Evolutionary conservation across 1,140 invertebrate genomes (phyloP), one percentile per base, ranked within the genome.

Genomic region (Aphaenogaster ashmeadi): DNA sequence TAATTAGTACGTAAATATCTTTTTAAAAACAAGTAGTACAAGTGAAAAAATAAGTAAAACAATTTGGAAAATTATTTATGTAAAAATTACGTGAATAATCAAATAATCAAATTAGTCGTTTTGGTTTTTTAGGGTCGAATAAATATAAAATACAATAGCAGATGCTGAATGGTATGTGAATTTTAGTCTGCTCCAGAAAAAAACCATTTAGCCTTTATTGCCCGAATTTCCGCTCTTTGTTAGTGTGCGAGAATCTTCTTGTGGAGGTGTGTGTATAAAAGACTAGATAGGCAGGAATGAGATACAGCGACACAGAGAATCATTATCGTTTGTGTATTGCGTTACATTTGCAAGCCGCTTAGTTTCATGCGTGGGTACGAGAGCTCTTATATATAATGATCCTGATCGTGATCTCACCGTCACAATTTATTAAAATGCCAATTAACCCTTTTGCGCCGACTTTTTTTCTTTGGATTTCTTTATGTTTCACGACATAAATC

Each of bases 361-460:
- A 8, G 11, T 21, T 41, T 74, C 11, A 15, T 64, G 18, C 13
- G 27, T 87, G 71, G 44, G 41, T 60, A 47, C n/a, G 18, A 21
- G 13, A 71, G n/a, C 33, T 52, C 6, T 60, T n/a, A 52, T 3
- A 8, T 62, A 75, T 36, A 60, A n/a, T 36, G 47, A 3, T 47
- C 21, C 15, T n/a, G 15, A 50, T 62, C 77, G 5, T 89, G 87
- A 89, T 77, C 71, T 88, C 71, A 89, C 8, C 54, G 33, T 38
- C 1, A 21, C 11, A 50, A 38, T 50, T 58, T 54, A 62, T 60
- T 69, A 2, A 13, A 33, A 13, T 54, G 15, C 21, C 54, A 75
- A 54, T 67, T 56, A 88, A 50, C 21, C 21, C 21, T 27, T 27
- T 27, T 0, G 21, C 21, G 21, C 21, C 21, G 21, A 27, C 21